Percentiles rank a stretch among this genome's conserved stretches.
Evolutionary conservation across 2,888 invertebrate species (phyloP).

Genomic region (Apotomis betuletana): DNA sequence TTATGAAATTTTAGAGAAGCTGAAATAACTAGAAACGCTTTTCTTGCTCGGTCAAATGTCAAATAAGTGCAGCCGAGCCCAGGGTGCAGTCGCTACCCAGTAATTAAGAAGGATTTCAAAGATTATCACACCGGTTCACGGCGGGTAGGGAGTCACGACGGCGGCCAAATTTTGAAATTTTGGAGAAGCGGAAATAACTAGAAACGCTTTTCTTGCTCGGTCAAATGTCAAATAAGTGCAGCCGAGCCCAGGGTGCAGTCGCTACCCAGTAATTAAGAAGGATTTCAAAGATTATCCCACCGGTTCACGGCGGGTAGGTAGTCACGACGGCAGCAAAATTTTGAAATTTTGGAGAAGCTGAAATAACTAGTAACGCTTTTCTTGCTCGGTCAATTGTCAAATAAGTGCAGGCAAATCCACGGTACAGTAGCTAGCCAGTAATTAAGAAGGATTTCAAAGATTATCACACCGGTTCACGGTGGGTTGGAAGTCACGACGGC

Average conservation of each 20-base stretch:
- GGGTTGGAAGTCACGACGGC: conserved; percentile 71
- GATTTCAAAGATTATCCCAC: conserved; percentile 49
- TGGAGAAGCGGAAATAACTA: no score
- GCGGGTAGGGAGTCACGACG: conserved; percentile 68
- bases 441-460: conserved; percentile 49
- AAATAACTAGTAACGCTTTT: no score
- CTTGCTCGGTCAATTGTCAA: conserved; percentile 10
- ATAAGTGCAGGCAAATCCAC: conserved; percentile 50
- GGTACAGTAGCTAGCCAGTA: conserved; percentile 34
- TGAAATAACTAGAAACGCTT: no score
- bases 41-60: neutral
- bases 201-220: no score
- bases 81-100: conserved; percentile 37
- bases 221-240: no score
- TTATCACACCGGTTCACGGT: conserved; percentile 52
- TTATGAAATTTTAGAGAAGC: no score
- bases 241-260: conserved; percentile 39
- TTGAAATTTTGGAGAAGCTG: no score
- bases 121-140: conserved; percentile 53
- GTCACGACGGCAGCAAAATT: conserved; percentile 71
- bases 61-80: conserved; percentile 50
- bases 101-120: conserved; percentile 47
- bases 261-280: conserved; percentile 43
- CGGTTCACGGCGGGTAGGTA: conserved; percentile 57
- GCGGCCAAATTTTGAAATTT: no score